Percentiles rank a stretch among this genome's conserved stretches.
phyloP scores from a whole-genome alignment of 2,113 vertebrate species.

The Indicator indicator region DNA sequence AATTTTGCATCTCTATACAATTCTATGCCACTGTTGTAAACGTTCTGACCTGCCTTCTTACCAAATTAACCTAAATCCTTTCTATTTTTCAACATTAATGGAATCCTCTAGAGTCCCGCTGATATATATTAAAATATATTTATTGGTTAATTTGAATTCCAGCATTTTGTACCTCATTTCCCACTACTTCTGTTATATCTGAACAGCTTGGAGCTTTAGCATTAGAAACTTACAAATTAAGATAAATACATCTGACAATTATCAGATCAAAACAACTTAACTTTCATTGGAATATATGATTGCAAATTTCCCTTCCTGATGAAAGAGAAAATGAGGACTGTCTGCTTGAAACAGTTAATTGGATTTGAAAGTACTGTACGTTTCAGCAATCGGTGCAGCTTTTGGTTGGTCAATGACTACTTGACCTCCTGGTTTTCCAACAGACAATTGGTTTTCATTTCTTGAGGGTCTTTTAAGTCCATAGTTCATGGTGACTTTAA shows the following conservation, averaged over 20 bases:
- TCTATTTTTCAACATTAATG: slow-evolving; percentile 94
- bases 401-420: slow-evolving; percentile 76
- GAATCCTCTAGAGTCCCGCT: slow-evolving; percentile 93
- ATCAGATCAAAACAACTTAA: slow-evolving; percentile 85
- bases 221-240: slow-evolving; percentile 85
- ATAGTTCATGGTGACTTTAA: slow-evolving; percentile 70
- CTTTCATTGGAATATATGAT: slow-evolving; percentile 79
- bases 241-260: slow-evolving; percentile 82
- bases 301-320: slow-evolving; percentile 78
- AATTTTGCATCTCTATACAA: slow-evolving; percentile 89
- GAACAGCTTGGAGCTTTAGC: slow-evolving; percentile 78
- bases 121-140: slow-evolving; percentile 90
- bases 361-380: slow-evolving; percentile 76
- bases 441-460: slow-evolving; percentile 74
- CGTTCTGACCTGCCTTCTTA: slow-evolving; percentile 95
- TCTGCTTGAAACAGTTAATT: slow-evolving; percentile 80
- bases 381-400: slow-evolving; percentile 61
- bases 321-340: slow-evolving; percentile 75
- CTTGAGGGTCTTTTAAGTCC: slow-evolving; percentile 64
- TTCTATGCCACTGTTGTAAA: slow-evolving; percentile 91
- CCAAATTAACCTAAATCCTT: slow-evolving; percentile 99
- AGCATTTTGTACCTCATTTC: slow-evolving; percentile 84
- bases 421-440: slow-evolving; percentile 76
- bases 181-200: slow-evolving; percentile 78
- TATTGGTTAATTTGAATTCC: slow-evolving; percentile 90